Conservation (phyloP, 2,888 invertebrate species). For the Drosophila heteroneura region DNA sequence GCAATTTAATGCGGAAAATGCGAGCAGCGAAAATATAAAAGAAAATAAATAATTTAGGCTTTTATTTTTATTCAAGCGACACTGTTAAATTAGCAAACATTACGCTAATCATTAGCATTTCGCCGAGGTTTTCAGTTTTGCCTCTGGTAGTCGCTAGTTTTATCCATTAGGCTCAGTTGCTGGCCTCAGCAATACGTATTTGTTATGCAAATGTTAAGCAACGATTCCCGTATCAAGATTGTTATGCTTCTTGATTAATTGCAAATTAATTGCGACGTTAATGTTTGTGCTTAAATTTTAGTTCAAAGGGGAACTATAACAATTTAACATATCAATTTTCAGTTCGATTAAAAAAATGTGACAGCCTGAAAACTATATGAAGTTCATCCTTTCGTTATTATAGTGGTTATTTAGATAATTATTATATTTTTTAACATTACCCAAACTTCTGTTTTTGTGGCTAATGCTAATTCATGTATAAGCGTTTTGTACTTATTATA, state of each 20-base stretch:
- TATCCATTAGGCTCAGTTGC: neutral
- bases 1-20: conserved; percentile 43
- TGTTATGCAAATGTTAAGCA: neutral
- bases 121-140: neutral
- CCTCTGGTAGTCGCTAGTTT: neutral
- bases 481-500: neutral
- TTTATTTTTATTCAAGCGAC: conserved; percentile 26
- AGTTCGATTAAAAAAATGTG: neutral
- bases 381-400: neutral
- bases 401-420: neutral
- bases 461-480: neutral
- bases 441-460: neutral
- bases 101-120: conserved; percentile 40
- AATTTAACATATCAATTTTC: neutral
- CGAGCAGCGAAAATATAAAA: conserved; percentile 13
- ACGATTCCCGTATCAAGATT: neutral
- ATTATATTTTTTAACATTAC: neutral
- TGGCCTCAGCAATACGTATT: neutral
- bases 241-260: neutral
- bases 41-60: conserved; percentile 44
- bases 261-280: neutral
- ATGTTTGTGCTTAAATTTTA: neutral
- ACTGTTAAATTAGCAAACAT: conserved; percentile 36
- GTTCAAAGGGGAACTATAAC: neutral
- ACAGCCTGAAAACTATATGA: neutral